Conservation (phyloP, 2,113 vertebrate genomes). For the Vicugna pacos region DNA sequence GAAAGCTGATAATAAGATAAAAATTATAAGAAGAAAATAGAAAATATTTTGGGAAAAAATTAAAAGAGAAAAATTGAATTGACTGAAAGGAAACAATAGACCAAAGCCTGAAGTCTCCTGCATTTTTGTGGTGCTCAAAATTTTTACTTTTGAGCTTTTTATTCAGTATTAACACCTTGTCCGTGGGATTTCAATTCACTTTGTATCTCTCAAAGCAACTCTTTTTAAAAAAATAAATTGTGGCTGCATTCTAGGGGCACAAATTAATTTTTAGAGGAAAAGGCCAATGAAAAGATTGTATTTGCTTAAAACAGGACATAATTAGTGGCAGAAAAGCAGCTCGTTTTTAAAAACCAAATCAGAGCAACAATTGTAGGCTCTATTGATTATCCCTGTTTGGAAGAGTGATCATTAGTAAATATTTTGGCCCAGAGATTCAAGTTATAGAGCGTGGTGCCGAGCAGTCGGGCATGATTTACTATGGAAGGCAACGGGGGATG, state of each 20-base stretch:
- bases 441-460: neutral
- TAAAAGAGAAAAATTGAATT: neutral
- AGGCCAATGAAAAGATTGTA: neutral
- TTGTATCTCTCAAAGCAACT: neutral
- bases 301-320: neutral
- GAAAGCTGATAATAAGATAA: neutral
- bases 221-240: neutral
- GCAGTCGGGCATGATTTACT: neutral
- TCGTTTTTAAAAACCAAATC: neutral
- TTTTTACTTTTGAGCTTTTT: neutral
- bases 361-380: neutral
- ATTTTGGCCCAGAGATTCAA: constrained; percentile 24
- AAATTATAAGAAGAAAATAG: neutral
- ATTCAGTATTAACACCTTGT: neutral
- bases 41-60: neutral
- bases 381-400: constrained; percentile 3
- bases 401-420: constrained; percentile 19
- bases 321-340: neutral
- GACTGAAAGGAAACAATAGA: neutral
- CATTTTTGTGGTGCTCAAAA: neutral
- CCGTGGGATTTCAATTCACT: neutral
- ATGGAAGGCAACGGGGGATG: neutral
- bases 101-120: no score
- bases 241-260: neutral
- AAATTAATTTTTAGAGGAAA: neutral